Percentiles rank a stretch among this genome's conserved stretches.
These are phyloP conservation scores for Coryphaenoides rupestris DNA, from an alignment of 2,113 vertebrate genomes.

Conservation along the genomic window DNA sequence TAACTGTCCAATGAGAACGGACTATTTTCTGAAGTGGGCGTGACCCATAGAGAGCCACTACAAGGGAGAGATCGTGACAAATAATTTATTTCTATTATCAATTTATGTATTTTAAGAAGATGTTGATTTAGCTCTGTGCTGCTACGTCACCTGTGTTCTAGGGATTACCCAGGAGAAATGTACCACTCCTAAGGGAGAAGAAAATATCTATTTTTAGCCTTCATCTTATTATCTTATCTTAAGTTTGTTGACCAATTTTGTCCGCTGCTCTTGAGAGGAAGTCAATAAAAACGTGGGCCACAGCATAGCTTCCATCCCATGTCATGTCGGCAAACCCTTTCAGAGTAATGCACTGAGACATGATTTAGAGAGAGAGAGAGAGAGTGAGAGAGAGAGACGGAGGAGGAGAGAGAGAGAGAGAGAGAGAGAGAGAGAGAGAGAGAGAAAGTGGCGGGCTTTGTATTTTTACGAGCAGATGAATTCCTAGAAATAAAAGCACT, in stretches of 20 bases:
- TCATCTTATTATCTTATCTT: too few relatives aligned
- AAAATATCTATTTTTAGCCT: too few relatives aligned
- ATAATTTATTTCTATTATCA: too few relatives aligned
- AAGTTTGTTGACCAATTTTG: conserved; percentile 1
- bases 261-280: conserved; percentile 10
- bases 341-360: neutral
- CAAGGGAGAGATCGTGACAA: conserved; percentile 25
- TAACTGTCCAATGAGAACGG: conserved; percentile 34
- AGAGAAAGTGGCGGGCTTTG: too few relatives aligned
- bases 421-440: too few relatives aligned
- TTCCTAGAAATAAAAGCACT: conserved; percentile 1
- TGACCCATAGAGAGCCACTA: conserved; percentile 20
- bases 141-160: too few relatives aligned
- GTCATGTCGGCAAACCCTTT: neutral
- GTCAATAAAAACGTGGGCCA: neutral
- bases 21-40: conserved; percentile 14
- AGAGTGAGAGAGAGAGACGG: too few relatives aligned
- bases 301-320: neutral
- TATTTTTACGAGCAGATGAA: neutral
- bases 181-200: too few relatives aligned
- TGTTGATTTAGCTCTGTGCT: too few relatives aligned
- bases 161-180: too few relatives aligned
- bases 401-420: too few relatives aligned
- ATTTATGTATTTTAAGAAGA: too few relatives aligned
- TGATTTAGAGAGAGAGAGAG: neutral